Conservation (phyloP, 2,888 invertebrate species). For the Serripes groenlandicus region DNA sequence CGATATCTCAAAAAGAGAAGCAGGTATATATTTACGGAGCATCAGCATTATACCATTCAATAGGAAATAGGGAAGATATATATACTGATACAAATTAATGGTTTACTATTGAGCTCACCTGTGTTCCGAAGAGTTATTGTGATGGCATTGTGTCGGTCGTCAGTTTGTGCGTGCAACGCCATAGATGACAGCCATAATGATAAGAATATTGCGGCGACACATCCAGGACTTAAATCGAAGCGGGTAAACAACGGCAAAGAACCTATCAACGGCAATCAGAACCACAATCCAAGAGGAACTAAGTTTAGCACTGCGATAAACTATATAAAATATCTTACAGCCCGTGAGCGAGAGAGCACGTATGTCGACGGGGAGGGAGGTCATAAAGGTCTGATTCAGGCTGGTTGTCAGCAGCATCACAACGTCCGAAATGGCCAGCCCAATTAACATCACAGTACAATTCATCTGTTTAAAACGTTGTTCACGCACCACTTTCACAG, state of each 20-base stretch:
- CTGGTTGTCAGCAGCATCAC: conserved; percentile 53
- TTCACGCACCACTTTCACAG: background rate
- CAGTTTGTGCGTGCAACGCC: too few relatives aligned
- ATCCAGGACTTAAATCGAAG: background rate
- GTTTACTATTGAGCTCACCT: too few relatives aligned
- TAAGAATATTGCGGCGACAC: background rate
- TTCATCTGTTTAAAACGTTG: conserved; percentile 2
- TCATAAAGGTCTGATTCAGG: conserved; percentile 62
- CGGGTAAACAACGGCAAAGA: conserved; percentile 25
- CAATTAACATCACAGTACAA: conserved; percentile 41
- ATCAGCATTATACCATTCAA: too few relatives aligned
- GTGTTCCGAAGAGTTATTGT: too few relatives aligned
- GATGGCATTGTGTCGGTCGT: too few relatives aligned
- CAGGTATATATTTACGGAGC: too few relatives aligned
- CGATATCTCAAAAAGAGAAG: too few relatives aligned
- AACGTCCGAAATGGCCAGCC: conserved; percentile 67
- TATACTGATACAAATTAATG: too few relatives aligned
- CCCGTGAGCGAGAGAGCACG: conserved; percentile 55
- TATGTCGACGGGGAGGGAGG: conserved; percentile 53
- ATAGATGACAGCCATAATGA: conserved; percentile 1
- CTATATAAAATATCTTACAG: conserved; percentile 66
- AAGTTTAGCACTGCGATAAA: conserved; percentile 64
- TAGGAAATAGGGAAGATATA: too few relatives aligned
- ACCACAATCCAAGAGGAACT: conserved; percentile 70
- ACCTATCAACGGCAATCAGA: conserved; percentile 33